phyloP scores from a whole-genome alignment of 2,888 invertebrate species.

The Arrhopalites spinosus region DNA sequence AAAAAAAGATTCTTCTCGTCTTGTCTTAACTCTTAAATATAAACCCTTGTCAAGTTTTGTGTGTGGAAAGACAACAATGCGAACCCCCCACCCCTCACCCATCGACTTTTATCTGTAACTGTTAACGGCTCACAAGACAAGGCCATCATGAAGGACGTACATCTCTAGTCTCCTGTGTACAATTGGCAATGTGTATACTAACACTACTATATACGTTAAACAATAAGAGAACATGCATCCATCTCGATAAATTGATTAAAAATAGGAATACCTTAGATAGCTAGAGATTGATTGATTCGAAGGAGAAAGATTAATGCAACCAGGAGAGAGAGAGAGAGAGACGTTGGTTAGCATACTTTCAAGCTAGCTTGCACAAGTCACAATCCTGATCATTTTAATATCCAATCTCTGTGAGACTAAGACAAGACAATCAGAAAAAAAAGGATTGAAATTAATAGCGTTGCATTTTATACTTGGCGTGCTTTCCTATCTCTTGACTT shows the following conservation, averaged over 20 bases:
- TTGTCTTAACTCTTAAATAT: too few species aligned
- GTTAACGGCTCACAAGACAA: slow-evolving; percentile 37
- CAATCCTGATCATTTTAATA: too few species aligned
- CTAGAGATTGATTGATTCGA: slow-evolving; percentile 9
- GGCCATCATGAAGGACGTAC: slow-evolving; percentile 41
- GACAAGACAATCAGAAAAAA: neutral
- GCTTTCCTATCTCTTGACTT: slow-evolving; percentile 3
- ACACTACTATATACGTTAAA: neutral
- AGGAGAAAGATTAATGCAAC: slow-evolving; percentile 26
- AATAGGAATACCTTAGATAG: neutral
- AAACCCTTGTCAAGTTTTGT: neutral
- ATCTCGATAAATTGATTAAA: slow-evolving; percentile 9
- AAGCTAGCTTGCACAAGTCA: too few species aligned
- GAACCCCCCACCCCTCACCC: neutral
- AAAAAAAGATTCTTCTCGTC: too few species aligned
- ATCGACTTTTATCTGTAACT: slow-evolving; percentile 22
- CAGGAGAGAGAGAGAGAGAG: neutral
- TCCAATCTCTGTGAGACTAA: too few species aligned
- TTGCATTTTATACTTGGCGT: too few species aligned
- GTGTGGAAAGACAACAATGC: slow-evolving; percentile 23
- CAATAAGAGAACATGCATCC: neutral
- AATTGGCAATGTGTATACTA: too few species aligned
- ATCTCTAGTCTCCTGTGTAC: slow-evolving; percentile 4
- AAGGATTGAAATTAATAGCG: slow-evolving; percentile 25
- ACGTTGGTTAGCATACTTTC: too few species aligned